Base-by-base conservation (phyloP, 2,113 vertebrate species). In the Corynorhinus townsendii region DNA sequence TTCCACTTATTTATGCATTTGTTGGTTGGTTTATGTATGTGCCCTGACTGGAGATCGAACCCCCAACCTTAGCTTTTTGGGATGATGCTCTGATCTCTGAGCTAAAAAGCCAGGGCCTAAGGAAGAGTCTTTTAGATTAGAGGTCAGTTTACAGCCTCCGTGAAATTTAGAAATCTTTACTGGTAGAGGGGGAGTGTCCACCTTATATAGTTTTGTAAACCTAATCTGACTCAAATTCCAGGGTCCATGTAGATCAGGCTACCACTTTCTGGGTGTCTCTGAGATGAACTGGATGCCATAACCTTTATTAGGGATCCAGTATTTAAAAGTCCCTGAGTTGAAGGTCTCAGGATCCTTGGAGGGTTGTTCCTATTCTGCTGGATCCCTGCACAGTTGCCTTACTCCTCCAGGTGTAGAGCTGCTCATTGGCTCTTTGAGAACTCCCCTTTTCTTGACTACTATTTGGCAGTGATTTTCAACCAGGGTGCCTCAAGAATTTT, bases 101-200 rank as follows among this genome's bases (percentile, higher is more conserved):
- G 24, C 40, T 75, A 75, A 28, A 24, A 28, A 40, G 38, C 38
- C 38, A 43, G 71, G 71, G 71, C 71, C 56, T 43, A 73, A 43
- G 40, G 72, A 43, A 75, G 71, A 75, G 43, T 33, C 0, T 90
- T 87, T 96, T 90, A 66, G 38, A 87, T 71, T 95, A 54, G 87
- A 92, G 72, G 43, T 20, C 38, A 68, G 28, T 86, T 96, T 91
- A 16, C 30, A 95, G 33, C 40, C 30, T 95, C 19, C 15, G 0
- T 93, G 91, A 91, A 92, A 94, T 96, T 11, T 79, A 43, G 73
- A 87, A 49, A 7, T 92, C 33, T 33, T 90, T 89, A 86, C 24
- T 84, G 33, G 33, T 94, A 91, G 69, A 84, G 38, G 20, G 2
- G 45, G 77, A 91, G 28, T 22, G 40, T 19, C 38, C 86, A 35